These are phyloP conservation scores for Acronicta psi DNA, from an alignment of 2,888 invertebrate species.

Conservation along the genomic window DNA sequence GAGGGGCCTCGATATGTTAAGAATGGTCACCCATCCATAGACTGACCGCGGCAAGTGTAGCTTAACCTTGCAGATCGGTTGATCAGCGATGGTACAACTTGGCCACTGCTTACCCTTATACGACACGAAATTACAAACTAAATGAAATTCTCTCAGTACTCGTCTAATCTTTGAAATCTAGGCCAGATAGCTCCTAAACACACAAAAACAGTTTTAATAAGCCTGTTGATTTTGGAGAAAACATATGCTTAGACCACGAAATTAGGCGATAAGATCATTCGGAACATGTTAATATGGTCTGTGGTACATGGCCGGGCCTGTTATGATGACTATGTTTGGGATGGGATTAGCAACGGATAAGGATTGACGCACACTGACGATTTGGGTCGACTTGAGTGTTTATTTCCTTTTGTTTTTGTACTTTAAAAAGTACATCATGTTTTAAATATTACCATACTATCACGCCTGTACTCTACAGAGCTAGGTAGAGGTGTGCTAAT, in stretches of 20 bases:
- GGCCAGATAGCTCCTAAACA: constrained; percentile 4
- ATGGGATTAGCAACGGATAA: constrained; percentile 24
- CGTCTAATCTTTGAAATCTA: constrained; percentile 1
- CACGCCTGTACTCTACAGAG: too few relatives aligned
- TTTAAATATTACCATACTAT: too few relatives aligned
- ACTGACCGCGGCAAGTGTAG: too few relatives aligned
- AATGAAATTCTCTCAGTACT: neutral
- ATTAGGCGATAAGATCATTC: constrained; percentile 41
- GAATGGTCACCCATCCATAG: too few relatives aligned
- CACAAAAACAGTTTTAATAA: constrained; percentile 28
- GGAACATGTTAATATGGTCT: constrained; percentile 14
- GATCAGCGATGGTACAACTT: too few relatives aligned
- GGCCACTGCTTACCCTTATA: too few relatives aligned
- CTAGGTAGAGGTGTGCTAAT: too few relatives aligned
- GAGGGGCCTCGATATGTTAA: too few relatives aligned
- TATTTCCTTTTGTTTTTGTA: neutral
- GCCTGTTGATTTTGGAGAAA: constrained; percentile 28
- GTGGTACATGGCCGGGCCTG: constrained; percentile 18
- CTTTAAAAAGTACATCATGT: too few relatives aligned
- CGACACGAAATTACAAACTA: neutral
- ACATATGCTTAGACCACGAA: constrained; percentile 31
- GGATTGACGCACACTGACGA: constrained; percentile 17
- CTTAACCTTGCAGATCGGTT: too few relatives aligned
- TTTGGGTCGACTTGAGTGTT: neutral
- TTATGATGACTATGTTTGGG: constrained; percentile 26